Evolutionary conservation across 1,140 invertebrate genomes (phyloP).

Genomic region (Cydia splendana): DNA sequence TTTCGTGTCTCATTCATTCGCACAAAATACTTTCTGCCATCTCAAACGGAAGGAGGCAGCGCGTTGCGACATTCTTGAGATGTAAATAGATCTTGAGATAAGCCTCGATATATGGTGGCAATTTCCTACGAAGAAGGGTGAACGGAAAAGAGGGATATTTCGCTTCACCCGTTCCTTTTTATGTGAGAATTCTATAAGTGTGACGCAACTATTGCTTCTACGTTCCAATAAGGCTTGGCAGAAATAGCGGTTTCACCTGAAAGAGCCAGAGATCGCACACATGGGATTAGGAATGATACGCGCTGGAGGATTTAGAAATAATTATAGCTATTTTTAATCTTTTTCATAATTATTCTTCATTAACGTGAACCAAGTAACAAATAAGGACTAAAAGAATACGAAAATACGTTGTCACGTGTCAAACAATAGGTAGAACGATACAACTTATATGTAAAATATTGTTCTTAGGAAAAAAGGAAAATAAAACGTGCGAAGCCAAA

Average conservation of each 20-base stretch:
- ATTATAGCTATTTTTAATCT: no score
- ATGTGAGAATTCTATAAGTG: conserved; percentile 37
- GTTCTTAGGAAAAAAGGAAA: background rate
- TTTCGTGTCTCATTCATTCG: conserved; percentile 39
- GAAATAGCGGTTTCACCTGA: background rate
- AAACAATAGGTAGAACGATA: no score
- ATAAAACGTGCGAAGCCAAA: background rate
- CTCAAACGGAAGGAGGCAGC: conserved; percentile 41
- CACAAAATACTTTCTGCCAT: conserved; percentile 35
- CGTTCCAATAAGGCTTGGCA: background rate
- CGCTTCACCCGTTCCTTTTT: conserved; percentile 50
- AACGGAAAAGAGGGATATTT: conserved; percentile 47
- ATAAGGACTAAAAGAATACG: no score
- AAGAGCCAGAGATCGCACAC: background rate
- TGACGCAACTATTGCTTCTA: conserved; percentile 19
- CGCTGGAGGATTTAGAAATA: background rate
- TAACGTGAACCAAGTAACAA: no score
- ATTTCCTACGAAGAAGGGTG: conserved; percentile 51
- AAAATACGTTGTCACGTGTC: no score
- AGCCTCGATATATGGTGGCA: conserved; percentile 53
- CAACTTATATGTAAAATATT: no score
- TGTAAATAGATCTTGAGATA: conserved; percentile 57
- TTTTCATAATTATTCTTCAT: no score
- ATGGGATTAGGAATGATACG: background rate
- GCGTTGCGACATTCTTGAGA: conserved; percentile 46